phyloP scores from a whole-genome alignment of 2,888 invertebrate genomes.

The Eudasyphora cyanicolor region DNA sequence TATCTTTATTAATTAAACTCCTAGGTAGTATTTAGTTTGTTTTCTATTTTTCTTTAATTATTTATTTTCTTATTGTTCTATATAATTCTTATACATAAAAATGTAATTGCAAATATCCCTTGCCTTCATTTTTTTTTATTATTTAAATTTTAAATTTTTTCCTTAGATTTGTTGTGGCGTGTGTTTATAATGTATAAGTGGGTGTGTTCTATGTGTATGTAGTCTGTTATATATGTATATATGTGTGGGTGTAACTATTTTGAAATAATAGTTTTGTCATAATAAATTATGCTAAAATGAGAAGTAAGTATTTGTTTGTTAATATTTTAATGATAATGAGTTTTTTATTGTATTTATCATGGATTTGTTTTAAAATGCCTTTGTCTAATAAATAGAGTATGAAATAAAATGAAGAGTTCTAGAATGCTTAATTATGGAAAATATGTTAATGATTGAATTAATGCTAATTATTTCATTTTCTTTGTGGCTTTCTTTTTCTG shows the following conservation, averaged over 20 bases:
- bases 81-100: slow-evolving; percentile 64
- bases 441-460: background rate
- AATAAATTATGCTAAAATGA: slow-evolving; percentile 44
- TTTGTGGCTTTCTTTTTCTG: too few species aligned
- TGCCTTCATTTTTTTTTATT: slow-evolving; percentile 61
- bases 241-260: slow-evolving; percentile 40
- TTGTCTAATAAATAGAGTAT: slow-evolving; percentile 48
- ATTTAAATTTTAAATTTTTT: slow-evolving; percentile 42
- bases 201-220: slow-evolving; percentile 17
- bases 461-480: background rate
- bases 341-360: background rate
- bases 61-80: slow-evolving; percentile 44
- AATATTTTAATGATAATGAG: slow-evolving; percentile 30
- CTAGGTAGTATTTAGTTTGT: slow-evolving; percentile 46
- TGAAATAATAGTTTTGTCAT: slow-evolving; percentile 16
- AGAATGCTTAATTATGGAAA: background rate
- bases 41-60: slow-evolving; percentile 39
- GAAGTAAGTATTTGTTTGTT: slow-evolving; percentile 22
- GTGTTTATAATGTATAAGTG: slow-evolving; percentile 16
- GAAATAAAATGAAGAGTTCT: background rate
- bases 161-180: slow-evolving; percentile 30
- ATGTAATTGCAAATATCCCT: slow-evolving; percentile 66
- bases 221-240: slow-evolving; percentile 38
- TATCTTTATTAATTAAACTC: slow-evolving; percentile 57
- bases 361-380: slow-evolving; percentile 23